phyloP scores from a whole-genome alignment of 2,888 invertebrate genomes.

The Tachystola acroxantha region DNA sequence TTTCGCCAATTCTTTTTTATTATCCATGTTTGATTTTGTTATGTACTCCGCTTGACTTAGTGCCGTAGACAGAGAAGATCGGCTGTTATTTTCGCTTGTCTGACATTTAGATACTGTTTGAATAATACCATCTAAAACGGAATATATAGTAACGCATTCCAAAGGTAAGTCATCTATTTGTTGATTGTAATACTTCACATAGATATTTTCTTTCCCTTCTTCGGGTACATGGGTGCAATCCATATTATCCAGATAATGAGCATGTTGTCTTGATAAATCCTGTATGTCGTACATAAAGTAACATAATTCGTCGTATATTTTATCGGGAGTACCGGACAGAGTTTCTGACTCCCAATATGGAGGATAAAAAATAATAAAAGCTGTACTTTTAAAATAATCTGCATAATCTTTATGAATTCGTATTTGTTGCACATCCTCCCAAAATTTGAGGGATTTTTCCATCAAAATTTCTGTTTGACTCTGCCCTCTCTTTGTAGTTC shows the following conservation, averaged over 20 bases:
- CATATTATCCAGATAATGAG: constrained; percentile 66
- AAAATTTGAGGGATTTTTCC: constrained; percentile 49
- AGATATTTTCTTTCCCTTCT: constrained; percentile 22
- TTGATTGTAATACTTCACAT: constrained; percentile 30
- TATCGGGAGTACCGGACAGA: constrained; percentile 47
- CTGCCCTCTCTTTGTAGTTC: constrained; percentile 53
- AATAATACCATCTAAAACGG: constrained; percentile 51
- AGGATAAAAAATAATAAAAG: constrained; percentile 59
- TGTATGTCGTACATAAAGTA: constrained; percentile 73
- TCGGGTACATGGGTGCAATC: constrained; percentile 47
- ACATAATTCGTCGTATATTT: constrained; percentile 72
- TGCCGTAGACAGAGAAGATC: constrained; percentile 31
- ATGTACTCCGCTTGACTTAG: constrained; percentile 18
- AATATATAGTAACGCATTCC: constrained; percentile 54
- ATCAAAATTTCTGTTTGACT: constrained; percentile 53
- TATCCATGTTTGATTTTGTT: constrained; percentile 18
- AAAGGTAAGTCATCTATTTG: constrained; percentile 43
- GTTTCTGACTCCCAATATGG: constrained; percentile 49
- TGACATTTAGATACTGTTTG: constrained; percentile 34
- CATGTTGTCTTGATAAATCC: constrained; percentile 68
- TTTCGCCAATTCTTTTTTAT: constrained; percentile 40
- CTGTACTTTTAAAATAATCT: constrained; percentile 54
- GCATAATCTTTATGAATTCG: constrained; percentile 43
- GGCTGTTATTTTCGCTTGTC: constrained; percentile 27
- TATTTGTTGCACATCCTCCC: constrained; percentile 53